phyloP scores from a whole-genome alignment of 2,113 vertebrate species.

The Platysternon megacephalum region DNA sequence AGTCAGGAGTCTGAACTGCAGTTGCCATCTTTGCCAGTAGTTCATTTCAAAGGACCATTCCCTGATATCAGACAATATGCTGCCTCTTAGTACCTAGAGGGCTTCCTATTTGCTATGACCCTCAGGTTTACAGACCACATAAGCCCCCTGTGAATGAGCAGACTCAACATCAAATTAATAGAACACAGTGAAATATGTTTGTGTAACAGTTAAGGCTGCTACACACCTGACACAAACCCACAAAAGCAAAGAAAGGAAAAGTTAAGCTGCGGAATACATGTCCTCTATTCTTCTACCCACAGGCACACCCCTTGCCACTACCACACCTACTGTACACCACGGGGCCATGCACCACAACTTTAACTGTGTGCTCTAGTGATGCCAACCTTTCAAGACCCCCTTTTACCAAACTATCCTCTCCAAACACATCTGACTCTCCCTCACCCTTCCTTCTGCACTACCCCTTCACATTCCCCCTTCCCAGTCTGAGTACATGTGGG shows the following conservation, averaged over 20 bases:
- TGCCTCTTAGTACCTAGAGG: background rate
- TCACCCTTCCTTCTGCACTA: background rate
- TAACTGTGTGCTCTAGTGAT: accelerated
- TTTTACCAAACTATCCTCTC: background rate
- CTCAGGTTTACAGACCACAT: background rate
- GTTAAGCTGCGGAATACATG: background rate
- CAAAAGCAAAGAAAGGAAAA: background rate
- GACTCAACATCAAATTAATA: background rate
- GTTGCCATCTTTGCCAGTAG: background rate
- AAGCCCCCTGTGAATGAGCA: background rate
- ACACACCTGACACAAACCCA: background rate
- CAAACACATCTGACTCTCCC: background rate
- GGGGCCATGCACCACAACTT: background rate
- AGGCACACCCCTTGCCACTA: background rate
- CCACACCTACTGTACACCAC: background rate
- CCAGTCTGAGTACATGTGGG: background rate
- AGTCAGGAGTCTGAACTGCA: accelerated
- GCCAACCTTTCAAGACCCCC: background rate
- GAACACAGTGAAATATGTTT: background rate
- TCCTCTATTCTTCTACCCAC: background rate
- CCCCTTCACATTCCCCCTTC: constrained; percentile 8
- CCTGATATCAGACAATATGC: accelerated
- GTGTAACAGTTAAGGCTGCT: background rate
- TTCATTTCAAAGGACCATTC: accelerated
- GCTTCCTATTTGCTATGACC: background rate